A percentile compares a stretch with the other conserved stretches of the same genome.
phyloP scores from a whole-genome alignment of 2,888 invertebrate species.

The Tipula confusa region DNA sequence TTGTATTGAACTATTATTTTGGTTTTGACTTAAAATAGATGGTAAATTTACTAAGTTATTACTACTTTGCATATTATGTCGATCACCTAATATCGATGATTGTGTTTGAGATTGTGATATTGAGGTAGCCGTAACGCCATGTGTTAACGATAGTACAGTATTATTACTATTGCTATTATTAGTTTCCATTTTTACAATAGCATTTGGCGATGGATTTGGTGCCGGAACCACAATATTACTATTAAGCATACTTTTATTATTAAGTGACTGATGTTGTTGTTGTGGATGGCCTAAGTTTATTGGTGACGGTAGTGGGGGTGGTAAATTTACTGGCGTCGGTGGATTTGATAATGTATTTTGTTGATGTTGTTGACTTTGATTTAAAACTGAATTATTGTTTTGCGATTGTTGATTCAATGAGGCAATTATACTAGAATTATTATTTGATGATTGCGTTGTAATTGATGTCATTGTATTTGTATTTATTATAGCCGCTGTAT shows the following conservation, averaged over 20 bases:
- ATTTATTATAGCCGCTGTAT: neutral
- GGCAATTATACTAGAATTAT: slow-evolving; percentile 3
- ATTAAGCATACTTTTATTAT: neutral
- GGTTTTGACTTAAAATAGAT: slow-evolving; percentile 14
- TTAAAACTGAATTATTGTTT: slow-evolving; percentile 43
- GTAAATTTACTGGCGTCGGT: slow-evolving; percentile 35
- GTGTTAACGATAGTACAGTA: slow-evolving; percentile 36
- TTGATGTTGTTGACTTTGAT: slow-evolving; percentile 36
- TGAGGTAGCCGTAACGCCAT: slow-evolving; percentile 32
- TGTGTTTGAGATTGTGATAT: slow-evolving; percentile 32
- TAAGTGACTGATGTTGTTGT: neutral
- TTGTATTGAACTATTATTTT: slow-evolving; percentile 26
- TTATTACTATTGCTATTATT: slow-evolving; percentile 35
- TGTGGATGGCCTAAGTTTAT: neutral
- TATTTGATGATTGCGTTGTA: slow-evolving; percentile 33
- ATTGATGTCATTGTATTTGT: slow-evolving; percentile 34
- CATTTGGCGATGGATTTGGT: slow-evolving; percentile 39
- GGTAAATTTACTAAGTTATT: neutral
- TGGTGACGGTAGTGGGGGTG: slow-evolving; percentile 33
- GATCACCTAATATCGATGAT: slow-evolving; percentile 32
- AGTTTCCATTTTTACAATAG: slow-evolving; percentile 35
- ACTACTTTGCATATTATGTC: slow-evolving; percentile 29
- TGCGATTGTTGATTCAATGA: slow-evolving; percentile 34
- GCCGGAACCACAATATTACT: slow-evolving; percentile 36
- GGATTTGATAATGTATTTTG: slow-evolving; percentile 36